These are phyloP conservation scores for Ctenosaura bakeri DNA, from an alignment of 2,797 vertebrate species.

Conservation along the genomic window DNA sequence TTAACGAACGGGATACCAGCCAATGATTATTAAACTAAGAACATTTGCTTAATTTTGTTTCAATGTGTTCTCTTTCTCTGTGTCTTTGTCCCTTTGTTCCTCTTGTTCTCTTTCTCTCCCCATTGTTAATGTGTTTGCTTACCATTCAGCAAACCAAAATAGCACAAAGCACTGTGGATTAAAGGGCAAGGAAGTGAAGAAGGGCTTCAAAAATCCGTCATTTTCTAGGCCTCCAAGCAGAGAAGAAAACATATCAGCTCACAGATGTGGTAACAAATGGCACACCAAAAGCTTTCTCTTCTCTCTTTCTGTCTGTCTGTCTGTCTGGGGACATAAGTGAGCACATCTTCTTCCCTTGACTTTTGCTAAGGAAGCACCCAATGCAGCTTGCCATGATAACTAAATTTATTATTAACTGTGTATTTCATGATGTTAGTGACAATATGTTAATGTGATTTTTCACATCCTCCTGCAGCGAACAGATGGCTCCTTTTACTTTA, in stretches of 20 bases:
- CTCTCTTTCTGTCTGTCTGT: neutral
- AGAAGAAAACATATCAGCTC: slow-evolving; percentile 18
- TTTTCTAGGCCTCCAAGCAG: slow-evolving; percentile 29
- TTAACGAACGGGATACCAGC: too few species aligned
- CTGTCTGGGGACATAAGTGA: neutral
- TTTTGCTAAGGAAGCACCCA: slow-evolving; percentile 88
- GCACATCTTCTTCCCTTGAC: slow-evolving; percentile 67
- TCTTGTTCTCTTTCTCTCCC: neutral
- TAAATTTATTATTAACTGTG: slow-evolving; percentile 98
- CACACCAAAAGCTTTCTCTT: slow-evolving; percentile 39
- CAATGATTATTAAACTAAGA: neutral
- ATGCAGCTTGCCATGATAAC: slow-evolving; percentile 90
- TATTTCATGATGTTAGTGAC: slow-evolving; percentile 99
- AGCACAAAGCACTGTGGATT: slow-evolving; percentile 39
- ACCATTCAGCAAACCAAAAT: slow-evolving; percentile 35
- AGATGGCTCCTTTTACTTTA: slow-evolving; percentile 99
- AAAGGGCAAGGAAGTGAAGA: slow-evolving; percentile 46
- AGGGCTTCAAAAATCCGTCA: slow-evolving; percentile 30
- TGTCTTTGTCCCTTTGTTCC: neutral
- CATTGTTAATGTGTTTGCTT: slow-evolving; percentile 3
- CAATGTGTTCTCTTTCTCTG: neutral
- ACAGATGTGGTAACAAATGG: slow-evolving; percentile 42
- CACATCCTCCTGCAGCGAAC: slow-evolving; percentile 94
- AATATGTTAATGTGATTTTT: slow-evolving; percentile 99
- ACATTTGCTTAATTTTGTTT: neutral